Conservation (phyloP, 1,140 invertebrate genomes). For the Bombus polaris region DNA sequence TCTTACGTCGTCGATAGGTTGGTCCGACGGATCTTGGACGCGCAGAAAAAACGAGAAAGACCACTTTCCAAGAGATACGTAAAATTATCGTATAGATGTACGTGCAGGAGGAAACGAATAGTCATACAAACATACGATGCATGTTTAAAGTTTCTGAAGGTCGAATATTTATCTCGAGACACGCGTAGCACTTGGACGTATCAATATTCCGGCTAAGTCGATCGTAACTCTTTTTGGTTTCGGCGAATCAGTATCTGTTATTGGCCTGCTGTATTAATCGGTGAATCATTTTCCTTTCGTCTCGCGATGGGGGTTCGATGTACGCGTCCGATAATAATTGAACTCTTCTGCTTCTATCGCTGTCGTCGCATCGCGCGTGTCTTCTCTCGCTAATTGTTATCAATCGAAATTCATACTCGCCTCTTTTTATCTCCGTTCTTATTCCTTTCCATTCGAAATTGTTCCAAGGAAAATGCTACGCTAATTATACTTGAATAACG, state of each 20-base stretch:
- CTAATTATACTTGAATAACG: background rate
- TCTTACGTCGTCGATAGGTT: no score
- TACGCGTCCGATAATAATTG: background rate
- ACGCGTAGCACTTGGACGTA: conserved; percentile 7
- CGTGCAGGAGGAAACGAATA: background rate
- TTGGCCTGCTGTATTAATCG: background rate
- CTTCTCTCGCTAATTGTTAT: background rate
- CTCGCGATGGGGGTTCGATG: conserved; percentile 23
- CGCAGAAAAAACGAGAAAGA: background rate
- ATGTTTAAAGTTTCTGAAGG: conserved; percentile 19
- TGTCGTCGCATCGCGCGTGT: background rate
- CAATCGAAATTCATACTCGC: conserved; percentile 11
- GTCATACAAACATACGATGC: background rate
- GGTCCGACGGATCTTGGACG: rapidly evolving
- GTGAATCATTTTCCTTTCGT: conserved; percentile 38
- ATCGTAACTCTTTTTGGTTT: background rate
- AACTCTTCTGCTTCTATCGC: background rate
- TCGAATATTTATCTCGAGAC: conserved; percentile 43
- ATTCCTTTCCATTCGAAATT: background rate
- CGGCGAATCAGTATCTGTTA: conserved; percentile 7
- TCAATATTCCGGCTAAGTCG: conserved; percentile 1
- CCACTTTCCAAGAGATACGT: background rate
- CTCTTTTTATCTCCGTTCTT: background rate
- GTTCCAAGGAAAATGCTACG: background rate
- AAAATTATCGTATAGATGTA: background rate